Evolutionary conservation across 2,797 vertebrate genomes (phyloP).

Genomic region (Poeciliopsis gracilis): DNA sequence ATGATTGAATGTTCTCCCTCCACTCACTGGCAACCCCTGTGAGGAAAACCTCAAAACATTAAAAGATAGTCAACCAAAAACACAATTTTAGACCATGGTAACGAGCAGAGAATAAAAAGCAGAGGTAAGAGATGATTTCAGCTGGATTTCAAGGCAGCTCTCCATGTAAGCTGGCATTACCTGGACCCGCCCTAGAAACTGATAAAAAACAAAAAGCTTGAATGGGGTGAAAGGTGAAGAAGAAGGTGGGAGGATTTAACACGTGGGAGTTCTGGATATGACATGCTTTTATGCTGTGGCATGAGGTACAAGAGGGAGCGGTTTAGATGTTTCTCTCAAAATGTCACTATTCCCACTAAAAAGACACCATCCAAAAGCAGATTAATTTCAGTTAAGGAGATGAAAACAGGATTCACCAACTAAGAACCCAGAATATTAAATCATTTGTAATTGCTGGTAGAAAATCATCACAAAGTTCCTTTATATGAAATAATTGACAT

Average conservation of each 20-base stretch:
- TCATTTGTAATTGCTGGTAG: not conserved
- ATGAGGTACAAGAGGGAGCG: not conserved
- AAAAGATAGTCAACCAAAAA: not conserved
- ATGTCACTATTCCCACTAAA: not conserved
- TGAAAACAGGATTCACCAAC: not conserved
- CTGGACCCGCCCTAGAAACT: not conserved
- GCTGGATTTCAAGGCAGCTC: not conserved
- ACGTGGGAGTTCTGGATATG: not conserved
- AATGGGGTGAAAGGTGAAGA: not conserved
- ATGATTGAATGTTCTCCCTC: not conserved
- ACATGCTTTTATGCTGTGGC: not conserved
- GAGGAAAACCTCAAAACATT: not conserved
- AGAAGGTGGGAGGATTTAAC: not conserved
- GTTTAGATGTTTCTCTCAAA: not conserved
- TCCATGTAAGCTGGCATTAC: not conserved
- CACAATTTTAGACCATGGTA: not conserved
- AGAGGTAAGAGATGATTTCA: not conserved
- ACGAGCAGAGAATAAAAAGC: not conserved
- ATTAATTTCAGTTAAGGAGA: not conserved
- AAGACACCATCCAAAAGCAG: not conserved
- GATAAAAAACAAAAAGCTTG: not conserved
- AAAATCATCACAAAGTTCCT: not conserved
- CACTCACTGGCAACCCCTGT: not conserved
- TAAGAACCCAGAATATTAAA: not conserved
- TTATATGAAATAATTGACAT: not conserved